Evolutionary conservation across 1,140 invertebrate species (phyloP).

Genomic region (Metopolophium dirhodum): DNA sequence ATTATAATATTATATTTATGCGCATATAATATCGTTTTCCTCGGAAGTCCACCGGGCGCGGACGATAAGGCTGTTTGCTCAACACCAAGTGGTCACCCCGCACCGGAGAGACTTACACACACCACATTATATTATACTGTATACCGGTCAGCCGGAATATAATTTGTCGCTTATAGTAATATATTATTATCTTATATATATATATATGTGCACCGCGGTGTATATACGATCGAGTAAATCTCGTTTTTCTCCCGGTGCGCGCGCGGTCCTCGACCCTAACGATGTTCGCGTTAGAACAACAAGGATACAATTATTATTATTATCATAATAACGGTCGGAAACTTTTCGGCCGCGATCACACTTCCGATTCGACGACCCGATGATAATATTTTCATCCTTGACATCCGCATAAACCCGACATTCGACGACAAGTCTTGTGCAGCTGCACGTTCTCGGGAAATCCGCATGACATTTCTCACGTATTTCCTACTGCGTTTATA

Average conservation of each 20-base stretch:
- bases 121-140: no score
- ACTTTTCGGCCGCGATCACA: not conserved
- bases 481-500: not conserved
- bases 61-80: slow-evolving; percentile 39
- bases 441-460: not conserved
- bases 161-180: slow-evolving; percentile 8
- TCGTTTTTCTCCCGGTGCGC: not conserved
- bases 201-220: no score
- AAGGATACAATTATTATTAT: not conserved
- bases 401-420: not conserved
- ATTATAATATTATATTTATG: not conserved
- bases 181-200: not conserved
- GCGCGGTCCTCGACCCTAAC: not conserved
- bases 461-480: not conserved
- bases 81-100: not conserved
- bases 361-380: not conserved
- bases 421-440: not conserved
- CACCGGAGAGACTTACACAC: not conserved
- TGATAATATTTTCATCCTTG: not conserved
- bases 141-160: not conserved
- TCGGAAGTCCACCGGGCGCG: slow-evolving; percentile 2
- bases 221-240: slow-evolving; percentile 1
- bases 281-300: not conserved
- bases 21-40: not conserved
- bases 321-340: not conserved